These are phyloP conservation scores for Pluvianellus socialis DNA, from an alignment of 2,113 vertebrate genomes.

Conservation along the genomic window DNA sequence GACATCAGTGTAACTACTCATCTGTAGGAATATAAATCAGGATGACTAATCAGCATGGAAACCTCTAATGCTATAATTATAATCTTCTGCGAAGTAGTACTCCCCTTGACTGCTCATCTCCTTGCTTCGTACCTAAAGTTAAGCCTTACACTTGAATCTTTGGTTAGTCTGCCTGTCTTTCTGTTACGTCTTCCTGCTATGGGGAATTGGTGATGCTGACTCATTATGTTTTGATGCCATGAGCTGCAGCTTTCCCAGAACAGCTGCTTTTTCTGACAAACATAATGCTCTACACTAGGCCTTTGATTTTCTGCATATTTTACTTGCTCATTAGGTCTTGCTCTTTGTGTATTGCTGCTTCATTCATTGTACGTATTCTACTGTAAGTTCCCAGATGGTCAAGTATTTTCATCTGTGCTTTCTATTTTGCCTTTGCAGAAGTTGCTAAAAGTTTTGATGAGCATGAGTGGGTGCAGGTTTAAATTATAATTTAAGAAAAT, in stretches of 20 bases:
- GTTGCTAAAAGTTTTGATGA: neutral
- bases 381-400: neutral
- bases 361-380: neutral
- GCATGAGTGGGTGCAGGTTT: neutral
- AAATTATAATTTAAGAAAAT: neutral
- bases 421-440: neutral
- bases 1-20: neutral
- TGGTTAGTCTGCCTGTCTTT: neutral
- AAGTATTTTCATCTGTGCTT: neutral
- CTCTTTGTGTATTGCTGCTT: neutral
- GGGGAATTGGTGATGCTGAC: neutral
- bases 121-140: neutral
- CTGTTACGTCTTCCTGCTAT: neutral
- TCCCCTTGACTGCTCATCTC: neutral
- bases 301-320: slow-evolving; percentile 39
- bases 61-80: neutral
- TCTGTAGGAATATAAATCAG: neutral
- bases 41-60: neutral
- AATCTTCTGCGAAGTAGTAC: neutral
- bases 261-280: slow-evolving; percentile 42
- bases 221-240: neutral
- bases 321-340: slow-evolving; percentile 5
- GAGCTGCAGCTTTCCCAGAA: slow-evolving; percentile 10
- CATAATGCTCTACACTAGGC: neutral
- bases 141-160: neutral